Conservation (phyloP, 2,888 invertebrate species). For the Anaspis maculata region DNA sequence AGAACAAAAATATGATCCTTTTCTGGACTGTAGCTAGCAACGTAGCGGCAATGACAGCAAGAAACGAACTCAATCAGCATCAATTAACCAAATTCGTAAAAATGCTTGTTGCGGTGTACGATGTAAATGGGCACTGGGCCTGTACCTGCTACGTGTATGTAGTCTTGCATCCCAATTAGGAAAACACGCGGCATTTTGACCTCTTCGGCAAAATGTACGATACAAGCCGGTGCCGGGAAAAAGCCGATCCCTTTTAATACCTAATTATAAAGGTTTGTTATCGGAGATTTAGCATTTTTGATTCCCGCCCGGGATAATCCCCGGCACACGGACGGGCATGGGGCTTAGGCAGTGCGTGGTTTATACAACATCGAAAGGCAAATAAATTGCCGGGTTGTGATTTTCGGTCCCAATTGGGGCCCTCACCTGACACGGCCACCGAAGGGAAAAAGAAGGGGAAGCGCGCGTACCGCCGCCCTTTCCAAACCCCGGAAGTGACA, state of each 20-base stretch:
- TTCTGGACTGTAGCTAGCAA: no score
- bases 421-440: constrained; percentile 11
- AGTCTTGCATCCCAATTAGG: no score
- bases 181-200: no score
- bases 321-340: constrained; percentile 1
- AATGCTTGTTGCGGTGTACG: no score
- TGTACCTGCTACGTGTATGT: no score
- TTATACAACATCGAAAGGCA: constrained; percentile 14
- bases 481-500: constrained; percentile 3
- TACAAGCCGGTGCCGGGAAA: constrained; percentile 17
- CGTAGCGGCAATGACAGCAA: no score
- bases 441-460: neutral
- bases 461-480: neutral
- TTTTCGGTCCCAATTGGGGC: constrained; percentile 10
- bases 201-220: constrained; percentile 8
- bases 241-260: constrained; percentile 21
- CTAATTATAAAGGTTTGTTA: constrained; percentile 27
- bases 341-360: constrained; percentile 6
- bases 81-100: no score
- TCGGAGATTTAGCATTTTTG: constrained; percentile 26
- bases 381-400: constrained; percentile 16
- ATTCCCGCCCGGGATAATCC: constrained; percentile 17
- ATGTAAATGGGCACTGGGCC: no score
- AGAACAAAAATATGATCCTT: no score
- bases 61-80: no score